Evolutionary conservation across 1,140 invertebrate species (phyloP), one percentile per base, ranked within the genome.

Genomic region (Formica exsecta): DNA sequence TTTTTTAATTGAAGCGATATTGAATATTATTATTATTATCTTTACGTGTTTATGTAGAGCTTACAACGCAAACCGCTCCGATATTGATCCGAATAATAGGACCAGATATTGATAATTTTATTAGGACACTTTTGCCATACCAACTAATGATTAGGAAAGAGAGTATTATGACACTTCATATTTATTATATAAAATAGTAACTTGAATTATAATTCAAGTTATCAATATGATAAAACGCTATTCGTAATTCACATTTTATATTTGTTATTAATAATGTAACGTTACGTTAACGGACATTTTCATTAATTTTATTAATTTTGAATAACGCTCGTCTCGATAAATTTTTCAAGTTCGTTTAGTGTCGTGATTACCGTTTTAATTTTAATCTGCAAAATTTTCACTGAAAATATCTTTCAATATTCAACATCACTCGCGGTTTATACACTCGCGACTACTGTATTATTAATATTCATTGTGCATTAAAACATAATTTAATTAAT

Each of bases 361-460:
- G 13, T 73, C 2, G 1, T 22, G 13, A 61, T 61, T 41, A 61
- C 2, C 8, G 13, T 25, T 74, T 57, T 16, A 7, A 36, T 13
- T 57, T 74, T 74, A 36, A 54, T 57, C n/a, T 5, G 13, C 19
- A 54, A 41, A 36, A 75, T 61, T 57, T 74, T 74, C 11, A 38
- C 16, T 57, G 3, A 59, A 7, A 25, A 41, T 9, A 1, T 11
- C 54, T 59, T 22, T 59, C 7, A 59, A 59, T 75, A 38, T 25
- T n/a, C 6, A 38, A 13, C 3, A 51, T 36, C 13, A 59, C 6
- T 74, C 7, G 3, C 7, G 3, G 22, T 36, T 74, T 74, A 2
- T 38, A 73, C 3, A 19, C 0, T 44, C 13, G 19, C 32, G n/a
- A 38, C 8, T 13, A 38, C 59, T 59, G n/a, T 25, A 59, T 75